Base-by-base conservation (phyloP, 2,888 invertebrate species). In the Ganaspis brasiliensis region DNA sequence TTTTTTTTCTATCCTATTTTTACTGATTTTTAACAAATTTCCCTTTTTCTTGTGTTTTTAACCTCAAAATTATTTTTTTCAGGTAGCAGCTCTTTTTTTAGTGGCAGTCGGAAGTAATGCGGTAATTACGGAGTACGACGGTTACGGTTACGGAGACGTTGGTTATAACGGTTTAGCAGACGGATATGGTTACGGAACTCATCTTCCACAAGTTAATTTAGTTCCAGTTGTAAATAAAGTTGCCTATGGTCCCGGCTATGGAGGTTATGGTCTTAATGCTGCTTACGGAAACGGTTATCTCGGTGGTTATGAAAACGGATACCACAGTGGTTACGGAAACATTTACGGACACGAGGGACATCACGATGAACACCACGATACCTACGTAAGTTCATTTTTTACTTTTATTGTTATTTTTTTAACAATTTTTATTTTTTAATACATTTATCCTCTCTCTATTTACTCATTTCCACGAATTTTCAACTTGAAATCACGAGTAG, bases 311-410 rank as follows among this genome's bases (percentile, higher is more conserved):
- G 55, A 40, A 21, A 67, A 40, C 9, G 40, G 40, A 2, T 21
- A 63, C 2, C 35, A 12, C 19, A 21, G 8, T 2, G 55, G 55
- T 21, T 12, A 56, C 55, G 61, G 37, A 61, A 37, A 61, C 16
- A 12, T 35, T 19, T 70, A 49, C n/a, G 52, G 74, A 71, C 71
- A 79, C 70, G 78, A 81, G 56, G 79, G 72, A 5, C 81, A 81
- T 57, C 79, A 84, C 9, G 75, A 78, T 63, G 77, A 79, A 57
- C 82, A 84, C 6, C 83, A 87, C 77, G 86, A 87, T 61, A 72
- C 79, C 72, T 82, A 87, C 73, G 89, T 88, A 72, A 87, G 87
- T 82, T n/a, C 35, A 79, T 40, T 55, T 67, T 57, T 4, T n/a
- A n/a, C n/a, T n/a, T n/a, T n/a, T n/a, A n/a, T n/a, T n/a, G n/a